Conservation (phyloP, 1,140 invertebrate species). For the Zaprionus lachaisei region DNA sequence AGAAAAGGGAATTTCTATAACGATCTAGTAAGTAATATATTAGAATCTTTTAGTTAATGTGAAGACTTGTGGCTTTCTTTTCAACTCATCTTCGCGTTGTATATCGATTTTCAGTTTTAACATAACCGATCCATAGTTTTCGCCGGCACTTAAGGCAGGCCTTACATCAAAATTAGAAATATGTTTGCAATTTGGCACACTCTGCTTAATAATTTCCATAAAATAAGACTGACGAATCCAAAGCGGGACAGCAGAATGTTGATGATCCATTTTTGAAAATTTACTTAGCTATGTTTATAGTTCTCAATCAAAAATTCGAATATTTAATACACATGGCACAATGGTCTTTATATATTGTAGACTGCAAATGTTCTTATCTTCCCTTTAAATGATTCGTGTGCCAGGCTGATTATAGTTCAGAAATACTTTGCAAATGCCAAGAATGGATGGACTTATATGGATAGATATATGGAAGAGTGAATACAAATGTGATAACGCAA, state of each 20-base stretch:
- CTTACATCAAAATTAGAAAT: slow-evolving; percentile 32
- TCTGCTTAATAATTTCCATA: slow-evolving; percentile 76
- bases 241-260: slow-evolving; percentile 31
- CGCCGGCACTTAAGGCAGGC: slow-evolving; percentile 54
- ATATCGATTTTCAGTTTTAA: slow-evolving; percentile 62
- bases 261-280: neutral
- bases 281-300: no score
- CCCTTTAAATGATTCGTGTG: no score
- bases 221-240: slow-evolving; percentile 85
- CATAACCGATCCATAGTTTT: slow-evolving; percentile 70
- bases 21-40: neutral
- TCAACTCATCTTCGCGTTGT: slow-evolving; percentile 53
- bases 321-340: no score
- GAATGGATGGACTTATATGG: no score
- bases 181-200: slow-evolving; percentile 69
- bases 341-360: no score
- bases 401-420: no score
- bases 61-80: neutral
- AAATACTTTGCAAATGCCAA: no score
- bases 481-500: neutral
- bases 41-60: no score
- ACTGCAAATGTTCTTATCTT: no score
- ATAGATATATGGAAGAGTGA: neutral
- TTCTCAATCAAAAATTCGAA: no score
- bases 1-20: neutral